Evolutionary conservation across 2,113 vertebrate species (phyloP).

Genomic region (Murina feae): DNA sequence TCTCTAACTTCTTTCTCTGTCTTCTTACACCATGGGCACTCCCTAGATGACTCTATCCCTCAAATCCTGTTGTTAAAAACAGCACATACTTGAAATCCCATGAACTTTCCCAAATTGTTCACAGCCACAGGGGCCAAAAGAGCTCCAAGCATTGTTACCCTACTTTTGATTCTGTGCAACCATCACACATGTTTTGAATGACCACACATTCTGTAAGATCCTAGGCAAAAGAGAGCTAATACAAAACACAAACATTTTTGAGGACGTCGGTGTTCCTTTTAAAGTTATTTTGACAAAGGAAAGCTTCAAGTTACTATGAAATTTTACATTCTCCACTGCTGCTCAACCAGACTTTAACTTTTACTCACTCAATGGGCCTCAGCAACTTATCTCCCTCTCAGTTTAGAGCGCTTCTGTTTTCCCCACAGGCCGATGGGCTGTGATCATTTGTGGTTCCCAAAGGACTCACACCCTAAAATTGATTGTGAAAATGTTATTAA

Average conservation of each 20-base stretch:
- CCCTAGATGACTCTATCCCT: not conserved
- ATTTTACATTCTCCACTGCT: not conserved
- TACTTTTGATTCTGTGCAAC: not conserved
- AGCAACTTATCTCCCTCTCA: not conserved
- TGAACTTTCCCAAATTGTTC: not conserved
- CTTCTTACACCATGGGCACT: not conserved
- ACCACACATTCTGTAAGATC: not conserved
- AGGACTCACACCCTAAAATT: slow-evolving; percentile 5
- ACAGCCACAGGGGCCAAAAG: not conserved
- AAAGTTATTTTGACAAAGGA: slow-evolving; percentile 1
- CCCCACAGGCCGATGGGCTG: not conserved
- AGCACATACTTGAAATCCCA: slow-evolving; percentile 9
- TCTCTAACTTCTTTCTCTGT: slow-evolving; percentile 24
- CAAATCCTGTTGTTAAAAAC: not conserved
- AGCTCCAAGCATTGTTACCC: not conserved
- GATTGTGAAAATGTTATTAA: slow-evolving; percentile 20
- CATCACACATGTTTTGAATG: slow-evolving; percentile 25
- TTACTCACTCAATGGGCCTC: not conserved
- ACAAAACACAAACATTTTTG: not conserved
- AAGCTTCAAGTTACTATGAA: not conserved
- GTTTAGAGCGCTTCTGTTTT: not conserved
- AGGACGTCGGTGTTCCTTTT: not conserved
- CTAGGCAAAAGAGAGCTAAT: slow-evolving; percentile 7
- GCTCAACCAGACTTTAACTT: not conserved
- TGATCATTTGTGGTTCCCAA: slow-evolving; percentile 12